Evolutionary conservation across 1,140 invertebrate genomes (phyloP), one percentile per base, ranked within the genome.

Genomic region (Drosophila yakuba): DNA sequence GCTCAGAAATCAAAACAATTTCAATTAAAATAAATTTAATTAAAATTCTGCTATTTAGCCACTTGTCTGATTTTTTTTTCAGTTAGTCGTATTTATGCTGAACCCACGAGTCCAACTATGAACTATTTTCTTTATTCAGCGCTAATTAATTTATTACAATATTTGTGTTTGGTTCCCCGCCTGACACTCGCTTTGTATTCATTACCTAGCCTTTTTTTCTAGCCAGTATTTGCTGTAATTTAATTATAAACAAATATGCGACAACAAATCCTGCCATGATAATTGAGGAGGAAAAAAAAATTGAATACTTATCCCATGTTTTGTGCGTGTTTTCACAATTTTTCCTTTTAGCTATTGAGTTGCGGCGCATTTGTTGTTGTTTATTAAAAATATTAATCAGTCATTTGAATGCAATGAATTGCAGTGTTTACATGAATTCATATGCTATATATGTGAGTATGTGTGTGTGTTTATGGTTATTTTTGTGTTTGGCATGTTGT

Each of bases 321-420:
- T 78, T 78, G 23, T 79, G 36, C 54, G 47, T 48, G 50, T 43
- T 54, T 47, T 44, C 59, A 36, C 63, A 51, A 51, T 67, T 50
- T 58, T 58, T 59, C 8, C n/a, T 44, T 47, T 69, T 64, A 45
- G 56, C 47, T 79, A 56, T 74, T 74, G 71, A 69, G 51, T 63
- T 63, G 54, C 39, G 50, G 41, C 62, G 57, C 57, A 38, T 64
- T 75, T 78, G 44, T 51, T 60, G 68, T 32, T 32, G 32, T 84
- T 89, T 90, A 90, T 86, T 90, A 90, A 90, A 90, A 90, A 82
- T 90, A 90, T 90, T 90, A 86, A 91, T 90, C 86, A 90, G 86
- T 90, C 86, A 91, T 90, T 90, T 90, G 76, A 90, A 90, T 90
- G 86, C 86, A 90, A 90, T 88, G 77, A 80, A 90, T 88, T 86